Percentiles rank a stretch among this genome's conserved stretches.
These are phyloP conservation scores for Crocidura indochinensis DNA, from an alignment of 2,797 vertebrate species.

Conservation along the genomic window DNA sequence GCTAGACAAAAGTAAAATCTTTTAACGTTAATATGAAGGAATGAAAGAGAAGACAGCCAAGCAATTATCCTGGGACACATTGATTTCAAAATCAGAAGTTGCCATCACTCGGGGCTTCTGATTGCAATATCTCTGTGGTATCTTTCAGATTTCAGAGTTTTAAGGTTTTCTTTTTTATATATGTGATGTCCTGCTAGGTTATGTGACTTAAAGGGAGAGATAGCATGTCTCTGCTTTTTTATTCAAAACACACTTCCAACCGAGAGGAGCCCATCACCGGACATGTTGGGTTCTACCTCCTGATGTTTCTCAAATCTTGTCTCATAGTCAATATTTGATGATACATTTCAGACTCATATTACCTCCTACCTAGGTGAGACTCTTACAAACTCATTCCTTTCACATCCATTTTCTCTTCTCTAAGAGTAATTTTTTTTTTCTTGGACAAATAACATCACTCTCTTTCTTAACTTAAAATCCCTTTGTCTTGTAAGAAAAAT, in stretches of 20 bases:
- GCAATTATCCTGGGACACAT: not conserved
- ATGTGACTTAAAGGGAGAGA: not conserved
- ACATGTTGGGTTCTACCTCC: not conserved
- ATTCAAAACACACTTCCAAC: not conserved
- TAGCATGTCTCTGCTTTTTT: not conserved
- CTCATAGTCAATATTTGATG: not conserved
- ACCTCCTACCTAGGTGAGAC: not conserved
- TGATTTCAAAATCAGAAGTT: not conserved
- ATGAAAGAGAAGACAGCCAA: not conserved
- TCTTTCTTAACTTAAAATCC: not conserved
- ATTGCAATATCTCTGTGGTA: not conserved
- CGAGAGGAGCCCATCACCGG: not conserved
- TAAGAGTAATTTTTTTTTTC: constrained; percentile 13
- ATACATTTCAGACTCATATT: not conserved
- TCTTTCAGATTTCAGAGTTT: not conserved
- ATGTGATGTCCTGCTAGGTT: not conserved
- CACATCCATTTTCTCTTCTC: not conserved
- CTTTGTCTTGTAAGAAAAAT: not conserved
- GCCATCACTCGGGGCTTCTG: not conserved
- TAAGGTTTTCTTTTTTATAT: not conserved
- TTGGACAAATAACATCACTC: not conserved
- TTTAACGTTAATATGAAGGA: not conserved
- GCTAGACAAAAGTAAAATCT: not conserved
- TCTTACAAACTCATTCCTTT: not conserved
- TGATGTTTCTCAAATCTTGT: not conserved